phyloP scores from a whole-genome alignment of 2,797 vertebrate species.

The Sylvia borin region DNA sequence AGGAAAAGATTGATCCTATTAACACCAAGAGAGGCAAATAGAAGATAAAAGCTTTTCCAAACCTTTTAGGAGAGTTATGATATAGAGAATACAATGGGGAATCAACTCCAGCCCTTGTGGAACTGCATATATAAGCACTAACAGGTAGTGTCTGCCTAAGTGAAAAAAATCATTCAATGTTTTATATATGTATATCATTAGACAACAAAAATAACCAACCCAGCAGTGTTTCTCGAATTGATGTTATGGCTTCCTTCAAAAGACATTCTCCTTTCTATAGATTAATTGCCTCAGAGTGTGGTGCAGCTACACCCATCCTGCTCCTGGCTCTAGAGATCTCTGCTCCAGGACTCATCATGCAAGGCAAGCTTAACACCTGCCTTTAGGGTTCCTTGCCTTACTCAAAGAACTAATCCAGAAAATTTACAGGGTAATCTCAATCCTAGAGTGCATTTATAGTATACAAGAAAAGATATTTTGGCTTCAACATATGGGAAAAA shows the following conservation, averaged over 20 bases:
- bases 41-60: conserved; percentile 3
- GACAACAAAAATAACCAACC: neutral
- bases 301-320: neutral
- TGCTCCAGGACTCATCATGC: neutral
- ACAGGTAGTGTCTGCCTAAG: neutral
- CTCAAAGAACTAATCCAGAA: neutral
- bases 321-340: neutral
- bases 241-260: neutral
- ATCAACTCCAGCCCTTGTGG: neutral
- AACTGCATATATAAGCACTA: neutral
- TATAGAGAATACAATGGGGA: neutral
- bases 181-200: neutral
- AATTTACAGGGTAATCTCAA: neutral
- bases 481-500: neutral
- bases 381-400: neutral
- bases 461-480: neutral
- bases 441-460: neutral
- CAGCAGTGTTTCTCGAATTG: neutral
- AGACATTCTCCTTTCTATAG: neutral
- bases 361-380: neutral
- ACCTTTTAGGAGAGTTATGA: neutral
- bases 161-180: neutral
- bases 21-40: conserved; percentile 5
- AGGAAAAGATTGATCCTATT: neutral
- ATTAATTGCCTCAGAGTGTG: neutral